Evolutionary conservation across 2,113 vertebrate species (phyloP).

Genomic region (Murina feae): DNA sequence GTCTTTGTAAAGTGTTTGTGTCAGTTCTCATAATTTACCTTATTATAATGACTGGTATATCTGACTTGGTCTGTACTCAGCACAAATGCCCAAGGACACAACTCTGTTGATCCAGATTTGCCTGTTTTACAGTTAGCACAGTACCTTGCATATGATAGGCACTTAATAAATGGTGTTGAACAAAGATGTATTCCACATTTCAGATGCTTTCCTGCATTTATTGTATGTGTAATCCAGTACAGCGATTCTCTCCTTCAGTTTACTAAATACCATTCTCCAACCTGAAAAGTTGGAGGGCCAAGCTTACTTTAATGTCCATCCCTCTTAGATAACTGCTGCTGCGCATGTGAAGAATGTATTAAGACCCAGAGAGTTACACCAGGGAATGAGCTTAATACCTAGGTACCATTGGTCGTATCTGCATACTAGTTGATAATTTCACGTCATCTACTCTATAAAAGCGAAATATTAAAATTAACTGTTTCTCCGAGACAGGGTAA

Average conservation of each 20-base stretch:
- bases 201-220: background rate
- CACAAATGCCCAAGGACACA: background rate
- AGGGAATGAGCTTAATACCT: background rate
- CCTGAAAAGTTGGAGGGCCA: background rate
- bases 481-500: too few species aligned
- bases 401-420: background rate
- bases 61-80: background rate
- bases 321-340: background rate
- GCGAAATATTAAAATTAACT: too few species aligned
- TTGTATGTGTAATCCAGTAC: background rate
- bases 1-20: background rate
- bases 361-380: background rate
- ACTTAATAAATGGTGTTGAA: background rate
- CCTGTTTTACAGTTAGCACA: background rate
- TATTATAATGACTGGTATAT: background rate
- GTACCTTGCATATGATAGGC: background rate
- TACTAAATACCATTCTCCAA: background rate
- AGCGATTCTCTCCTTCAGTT: background rate
- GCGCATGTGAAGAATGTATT: background rate
- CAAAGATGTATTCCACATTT: background rate
- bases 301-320: background rate
- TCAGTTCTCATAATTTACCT: background rate
- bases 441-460: too few species aligned
- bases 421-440: background rate
- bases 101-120: background rate